phyloP scores from a whole-genome alignment of 2,113 vertebrate genomes.

The Oreochromis tanganicae region DNA sequence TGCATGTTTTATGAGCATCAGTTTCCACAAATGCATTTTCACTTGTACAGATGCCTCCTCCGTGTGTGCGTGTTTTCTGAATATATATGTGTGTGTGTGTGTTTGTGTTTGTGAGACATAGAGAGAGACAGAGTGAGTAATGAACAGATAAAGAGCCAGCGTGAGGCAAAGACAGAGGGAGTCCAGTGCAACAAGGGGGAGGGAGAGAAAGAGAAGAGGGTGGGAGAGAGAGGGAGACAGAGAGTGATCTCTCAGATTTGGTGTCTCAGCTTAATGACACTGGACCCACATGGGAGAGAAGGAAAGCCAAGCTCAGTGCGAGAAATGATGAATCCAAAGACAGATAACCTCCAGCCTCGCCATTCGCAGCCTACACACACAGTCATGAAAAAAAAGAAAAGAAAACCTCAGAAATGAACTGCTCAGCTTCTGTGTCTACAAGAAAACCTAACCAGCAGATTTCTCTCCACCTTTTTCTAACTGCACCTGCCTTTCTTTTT shows the following conservation, averaged over 20 bases:
- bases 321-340: constrained; percentile 53
- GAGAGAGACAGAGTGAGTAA: not conserved
- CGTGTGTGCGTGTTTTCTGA: not conserved
- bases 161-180: constrained; percentile 12
- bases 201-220: constrained; percentile 1
- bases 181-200: not conserved
- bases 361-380: not conserved
- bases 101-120: not conserved
- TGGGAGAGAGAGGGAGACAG: not conserved
- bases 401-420: constrained; percentile 25
- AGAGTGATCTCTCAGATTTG: constrained; percentile 39
- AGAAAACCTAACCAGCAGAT: not conserved
- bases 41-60: not conserved
- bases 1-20: not conserved
- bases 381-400: not conserved
- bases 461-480: not conserved
- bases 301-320: constrained; percentile 14
- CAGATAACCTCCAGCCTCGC: constrained; percentile 40
- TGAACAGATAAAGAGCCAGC: constrained; percentile 1
- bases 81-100: not conserved
- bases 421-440: not conserved
- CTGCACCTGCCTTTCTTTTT: not conserved
- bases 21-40: constrained; percentile 5
- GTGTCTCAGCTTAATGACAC: constrained; percentile 53
- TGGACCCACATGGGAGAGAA: constrained; percentile 41